phyloP scores from a whole-genome alignment of 2,113 vertebrate genomes.

The Lophotis ruficrista region DNA sequence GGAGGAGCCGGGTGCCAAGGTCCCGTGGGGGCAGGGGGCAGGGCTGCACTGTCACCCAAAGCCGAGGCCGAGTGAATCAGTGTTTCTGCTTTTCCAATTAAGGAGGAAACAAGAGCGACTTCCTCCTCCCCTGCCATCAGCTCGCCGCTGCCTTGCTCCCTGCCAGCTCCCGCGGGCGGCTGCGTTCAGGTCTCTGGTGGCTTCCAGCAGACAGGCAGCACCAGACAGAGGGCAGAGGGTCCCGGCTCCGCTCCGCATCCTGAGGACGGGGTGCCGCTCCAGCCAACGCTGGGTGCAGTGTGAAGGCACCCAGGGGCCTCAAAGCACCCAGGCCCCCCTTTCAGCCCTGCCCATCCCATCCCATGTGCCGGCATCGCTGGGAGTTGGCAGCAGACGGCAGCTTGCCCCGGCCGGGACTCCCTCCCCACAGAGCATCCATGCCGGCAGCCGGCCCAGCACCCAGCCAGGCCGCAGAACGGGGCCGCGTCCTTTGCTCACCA shows the following conservation, averaged over 20 bases:
- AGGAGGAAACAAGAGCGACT: slow-evolving; percentile 12
- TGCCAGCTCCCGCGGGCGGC: background rate
- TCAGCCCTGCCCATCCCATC: background rate
- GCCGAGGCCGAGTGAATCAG: background rate
- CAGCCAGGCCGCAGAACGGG: rapidly evolving
- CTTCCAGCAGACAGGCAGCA: background rate
- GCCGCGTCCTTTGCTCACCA: slow-evolving; percentile 79
- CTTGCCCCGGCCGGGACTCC: background rate
- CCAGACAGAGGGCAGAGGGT: background rate
- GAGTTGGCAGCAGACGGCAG: background rate
- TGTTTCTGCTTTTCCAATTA: slow-evolving; percentile 50
- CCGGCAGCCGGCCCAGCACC: background rate
- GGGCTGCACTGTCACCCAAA: background rate
- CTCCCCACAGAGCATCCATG: background rate
- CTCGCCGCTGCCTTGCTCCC: background rate
- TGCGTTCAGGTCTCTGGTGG: background rate
- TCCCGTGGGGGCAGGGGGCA: background rate
- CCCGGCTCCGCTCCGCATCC: rapidly evolving
- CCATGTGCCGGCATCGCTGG: rapidly evolving
- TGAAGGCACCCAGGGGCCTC: background rate
- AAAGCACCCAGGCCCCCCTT: background rate
- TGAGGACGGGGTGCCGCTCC: background rate
- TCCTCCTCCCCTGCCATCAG: background rate
- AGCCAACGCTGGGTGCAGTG: rapidly evolving
- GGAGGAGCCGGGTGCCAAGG: background rate